These are phyloP conservation scores for Antennarius maculatus DNA, from an alignment of 2,797 vertebrate species.

Conservation along the genomic window DNA sequence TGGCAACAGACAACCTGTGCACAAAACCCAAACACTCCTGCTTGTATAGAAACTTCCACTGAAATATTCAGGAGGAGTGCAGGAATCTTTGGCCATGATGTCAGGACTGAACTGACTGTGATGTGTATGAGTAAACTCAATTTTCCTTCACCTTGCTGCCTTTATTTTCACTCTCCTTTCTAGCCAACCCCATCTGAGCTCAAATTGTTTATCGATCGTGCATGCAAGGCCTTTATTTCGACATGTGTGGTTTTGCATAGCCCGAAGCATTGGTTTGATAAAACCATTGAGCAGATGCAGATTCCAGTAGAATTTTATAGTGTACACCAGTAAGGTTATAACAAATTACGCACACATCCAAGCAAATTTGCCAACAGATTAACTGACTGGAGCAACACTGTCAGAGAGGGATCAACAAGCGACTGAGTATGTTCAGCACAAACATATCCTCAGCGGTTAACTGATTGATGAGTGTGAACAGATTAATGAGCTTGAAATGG, in stretches of 20 bases:
- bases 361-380: conserved; percentile 43
- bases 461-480: conserved; percentile 46
- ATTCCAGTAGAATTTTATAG: background rate
- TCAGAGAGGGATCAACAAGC: conserved; percentile 14
- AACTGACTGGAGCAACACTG: conserved; percentile 31
- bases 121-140: background rate
- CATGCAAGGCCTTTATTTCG: background rate
- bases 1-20: conserved; percentile 2
- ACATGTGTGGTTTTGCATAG: conserved; percentile 2
- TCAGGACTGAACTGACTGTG: conserved; percentile 3
- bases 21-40: conserved; percentile 20
- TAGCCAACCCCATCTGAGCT: background rate
- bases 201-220: conserved; percentile 35
- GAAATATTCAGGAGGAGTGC: conserved; percentile 10
- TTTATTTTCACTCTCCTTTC: background rate
- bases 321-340: background rate
- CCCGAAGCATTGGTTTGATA: conserved; percentile 3
- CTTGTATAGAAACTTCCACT: background rate
- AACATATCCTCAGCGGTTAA: conserved; percentile 23
- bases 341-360: conserved; percentile 7
- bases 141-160: background rate
- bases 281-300: conserved; percentile 19
- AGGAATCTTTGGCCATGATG: too few relatives aligned
- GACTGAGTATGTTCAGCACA: conserved; percentile 27
- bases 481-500: conserved; percentile 53